A percentile compares a stretch with the other conserved stretches of the same genome.
These are phyloP conservation scores for Python bivittatus DNA, from an alignment of 2,113 vertebrate genomes.

Conservation along the genomic window DNA sequence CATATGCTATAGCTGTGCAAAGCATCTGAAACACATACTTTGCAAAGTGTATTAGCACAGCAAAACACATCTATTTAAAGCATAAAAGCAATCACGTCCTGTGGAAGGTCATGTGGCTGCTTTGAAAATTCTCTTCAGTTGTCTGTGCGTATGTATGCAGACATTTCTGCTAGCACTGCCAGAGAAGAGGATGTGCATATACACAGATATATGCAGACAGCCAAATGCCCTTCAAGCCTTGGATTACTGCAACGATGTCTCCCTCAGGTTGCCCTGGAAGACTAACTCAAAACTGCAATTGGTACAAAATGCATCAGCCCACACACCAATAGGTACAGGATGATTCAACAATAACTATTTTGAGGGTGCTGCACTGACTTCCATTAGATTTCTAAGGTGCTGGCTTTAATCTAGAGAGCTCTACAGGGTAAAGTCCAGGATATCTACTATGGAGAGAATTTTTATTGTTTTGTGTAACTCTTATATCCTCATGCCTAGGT, in stretches of 20 bases:
- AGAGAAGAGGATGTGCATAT: background rate
- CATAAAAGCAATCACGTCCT: background rate
- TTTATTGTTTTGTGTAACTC: background rate
- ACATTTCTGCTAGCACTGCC: background rate
- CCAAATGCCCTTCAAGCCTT: background rate
- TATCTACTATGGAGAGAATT: background rate
- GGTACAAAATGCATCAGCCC: background rate
- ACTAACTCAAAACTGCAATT: background rate
- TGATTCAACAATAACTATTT: background rate
- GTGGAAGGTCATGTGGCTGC: background rate
- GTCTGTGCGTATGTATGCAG: background rate
- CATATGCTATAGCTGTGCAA: background rate
- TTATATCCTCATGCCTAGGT: background rate
- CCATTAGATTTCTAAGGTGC: background rate
- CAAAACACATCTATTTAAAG: background rate
- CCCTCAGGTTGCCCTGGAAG: background rate
- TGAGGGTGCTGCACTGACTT: background rate
- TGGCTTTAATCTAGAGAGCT: background rate
- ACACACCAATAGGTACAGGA: background rate
- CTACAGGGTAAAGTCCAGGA: background rate
- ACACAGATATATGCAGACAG: background rate
- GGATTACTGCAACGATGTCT: background rate
- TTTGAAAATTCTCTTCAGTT: background rate
- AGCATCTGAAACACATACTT: background rate
- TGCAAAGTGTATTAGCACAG: background rate